These are phyloP conservation scores for Pollenia angustigena DNA, from an alignment of 2,888 invertebrate genomes.

Conservation along the genomic window DNA sequence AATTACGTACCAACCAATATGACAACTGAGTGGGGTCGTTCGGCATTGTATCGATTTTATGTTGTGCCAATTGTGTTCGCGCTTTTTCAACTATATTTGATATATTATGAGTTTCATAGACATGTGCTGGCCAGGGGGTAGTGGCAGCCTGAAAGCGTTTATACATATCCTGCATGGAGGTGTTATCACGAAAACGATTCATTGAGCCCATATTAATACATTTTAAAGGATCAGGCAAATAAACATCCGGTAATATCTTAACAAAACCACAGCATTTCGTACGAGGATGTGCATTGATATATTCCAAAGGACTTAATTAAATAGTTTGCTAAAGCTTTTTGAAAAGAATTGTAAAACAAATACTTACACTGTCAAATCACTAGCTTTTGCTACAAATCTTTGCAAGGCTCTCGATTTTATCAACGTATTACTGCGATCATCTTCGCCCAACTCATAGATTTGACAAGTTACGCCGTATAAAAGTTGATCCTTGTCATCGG, in stretches of 20 bases:
- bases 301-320: constrained; percentile 79
- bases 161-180: constrained; percentile 81
- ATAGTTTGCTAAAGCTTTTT: neutral
- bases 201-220: constrained; percentile 84
- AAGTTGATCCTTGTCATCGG: constrained; percentile 64
- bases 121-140: constrained; percentile 88
- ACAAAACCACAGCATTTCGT: constrained; percentile 86
- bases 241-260: constrained; percentile 88
- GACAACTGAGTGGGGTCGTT: constrained; percentile 89
- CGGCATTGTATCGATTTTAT: constrained; percentile 86
- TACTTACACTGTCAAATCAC: constrained; percentile 80
- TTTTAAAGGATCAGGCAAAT: constrained; percentile 86
- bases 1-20: constrained; percentile 92
- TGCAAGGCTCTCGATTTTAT: constrained; percentile 91
- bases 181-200: constrained; percentile 84
- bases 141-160: constrained; percentile 84
- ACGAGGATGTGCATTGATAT: constrained; percentile 81
- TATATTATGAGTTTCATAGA: constrained; percentile 88
- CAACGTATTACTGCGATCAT: constrained; percentile 84
- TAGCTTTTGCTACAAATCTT: constrained; percentile 86
- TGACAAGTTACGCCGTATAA: constrained; percentile 84
- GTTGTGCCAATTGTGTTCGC: constrained; percentile 80
- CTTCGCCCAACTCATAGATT: constrained; percentile 83
- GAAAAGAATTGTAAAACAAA: neutral
- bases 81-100: constrained; percentile 83